These are phyloP conservation scores for Drosophila birchii DNA, from an alignment of 2,888 invertebrate species.

Conservation along the genomic window DNA sequence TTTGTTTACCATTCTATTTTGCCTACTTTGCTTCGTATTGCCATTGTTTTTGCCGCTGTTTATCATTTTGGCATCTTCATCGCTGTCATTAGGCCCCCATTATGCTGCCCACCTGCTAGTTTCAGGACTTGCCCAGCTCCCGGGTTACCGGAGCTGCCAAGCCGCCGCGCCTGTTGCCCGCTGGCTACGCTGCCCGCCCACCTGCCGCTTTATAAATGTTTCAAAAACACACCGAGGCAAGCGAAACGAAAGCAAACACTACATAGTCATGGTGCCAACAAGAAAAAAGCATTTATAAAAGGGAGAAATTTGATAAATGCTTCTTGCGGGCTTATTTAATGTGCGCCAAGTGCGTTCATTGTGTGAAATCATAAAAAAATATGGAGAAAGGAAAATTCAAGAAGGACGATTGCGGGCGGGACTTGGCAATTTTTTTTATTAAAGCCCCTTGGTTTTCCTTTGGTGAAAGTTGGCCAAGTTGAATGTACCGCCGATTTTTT, in stretches of 20 bases:
- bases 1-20: conserved; percentile 52
- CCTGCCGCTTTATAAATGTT: conserved; percentile 77
- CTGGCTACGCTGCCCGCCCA: conserved; percentile 50
- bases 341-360: conserved; percentile 77
- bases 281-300: conserved; percentile 58
- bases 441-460: conserved; percentile 4
- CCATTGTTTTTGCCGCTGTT: conserved; percentile 64
- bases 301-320: conserved; percentile 77
- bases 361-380: conserved; percentile 71
- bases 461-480: conserved; percentile 11
- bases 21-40: conserved; percentile 17
- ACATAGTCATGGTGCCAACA: conserved; percentile 29
- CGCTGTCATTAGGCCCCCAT: conserved; percentile 80
- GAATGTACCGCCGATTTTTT: conserved; percentile 56
- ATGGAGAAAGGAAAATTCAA: conserved; percentile 13
- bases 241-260: conserved; percentile 34
- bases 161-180: conserved; percentile 24
- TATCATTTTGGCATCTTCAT: conserved; percentile 82
- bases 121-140: conserved; percentile 12
- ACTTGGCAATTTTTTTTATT: conserved; percentile 42
- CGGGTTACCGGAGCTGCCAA: background rate
- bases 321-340: conserved; percentile 80
- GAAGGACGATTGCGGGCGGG: conserved; percentile 33
- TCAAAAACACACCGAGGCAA: conserved; percentile 57
- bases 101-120: conserved; percentile 51